phyloP scores from a whole-genome alignment of 2,888 invertebrate species.

The Ennomos quercinarius region DNA sequence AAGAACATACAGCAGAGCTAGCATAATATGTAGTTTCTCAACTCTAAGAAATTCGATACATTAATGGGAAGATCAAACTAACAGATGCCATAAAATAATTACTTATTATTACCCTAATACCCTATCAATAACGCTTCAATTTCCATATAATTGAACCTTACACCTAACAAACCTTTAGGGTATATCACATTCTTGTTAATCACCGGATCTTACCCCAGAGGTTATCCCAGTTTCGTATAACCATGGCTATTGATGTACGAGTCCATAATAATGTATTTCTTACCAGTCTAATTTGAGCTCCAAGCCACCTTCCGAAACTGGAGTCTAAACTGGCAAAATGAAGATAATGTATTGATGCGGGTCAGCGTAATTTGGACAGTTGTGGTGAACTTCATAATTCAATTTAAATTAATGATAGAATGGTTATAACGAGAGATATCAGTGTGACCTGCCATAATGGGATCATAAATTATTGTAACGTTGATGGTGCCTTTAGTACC shows the following conservation, averaged over 20 bases:
- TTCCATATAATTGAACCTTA: conserved; percentile 57
- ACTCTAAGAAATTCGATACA: conserved; percentile 4
- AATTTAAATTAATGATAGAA: conserved; percentile 56
- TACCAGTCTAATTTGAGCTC: conserved; percentile 41
- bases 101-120: conserved; percentile 15
- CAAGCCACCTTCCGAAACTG: conserved; percentile 14
- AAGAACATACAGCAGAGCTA: too few relatives aligned
- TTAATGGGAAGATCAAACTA: conserved; percentile 3
- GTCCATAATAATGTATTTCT: conserved; percentile 47
- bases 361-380: conserved; percentile 42
- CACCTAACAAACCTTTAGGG: conserved; percentile 46
- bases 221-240: conserved; percentile 35
- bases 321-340: conserved; percentile 26
- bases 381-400: conserved; percentile 50
- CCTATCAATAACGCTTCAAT: conserved; percentile 49
- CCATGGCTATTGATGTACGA: conserved; percentile 37
- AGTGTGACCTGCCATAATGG: conserved; percentile 49
- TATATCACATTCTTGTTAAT: conserved; percentile 52
- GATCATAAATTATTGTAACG: conserved; percentile 34
- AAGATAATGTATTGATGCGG: conserved; percentile 26
- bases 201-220: conserved; percentile 59
- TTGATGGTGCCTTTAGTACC: conserved; percentile 25
- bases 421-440: conserved; percentile 60
- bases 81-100: conserved; percentile 28
- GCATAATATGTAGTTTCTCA: too few relatives aligned